Base-by-base conservation (phyloP, 1,140 invertebrate genomes). In the Psix sp. region DNA sequence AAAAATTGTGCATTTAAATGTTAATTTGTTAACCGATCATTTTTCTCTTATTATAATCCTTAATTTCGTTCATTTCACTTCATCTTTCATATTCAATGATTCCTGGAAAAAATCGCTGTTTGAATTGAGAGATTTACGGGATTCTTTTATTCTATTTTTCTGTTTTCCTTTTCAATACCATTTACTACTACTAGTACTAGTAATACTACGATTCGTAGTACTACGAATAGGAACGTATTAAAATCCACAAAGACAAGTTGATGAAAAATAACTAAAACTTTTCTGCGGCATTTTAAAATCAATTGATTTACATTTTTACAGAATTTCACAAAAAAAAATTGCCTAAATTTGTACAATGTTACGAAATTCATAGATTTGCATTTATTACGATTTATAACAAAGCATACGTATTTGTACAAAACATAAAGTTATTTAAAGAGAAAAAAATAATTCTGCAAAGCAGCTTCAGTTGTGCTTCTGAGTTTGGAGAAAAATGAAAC, bases 401-500 rank as follows among this genome's bases (percentile, higher is more conserved):
- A 33, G n/a, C 4, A 33, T n/a, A 35, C 5, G n/a, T 13, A 29
- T 5, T 24, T 29, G n/a, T 29, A 29, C 7, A 29, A 29, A 35
- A 33, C n/a, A 11, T 33, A 33, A 35, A 35, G n/a, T n/a, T n/a
- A 35, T 2, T 29, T 29, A 7, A 29, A n/a, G 13, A 5, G 13
- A 17, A 36, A 38, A 10, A 36, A 35, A 51, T 11, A n/a, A 36
- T 49, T 36, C 17, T n/a, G 21, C 33, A 18, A n/a, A 16, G 13
- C n/a, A n/a, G n/a, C n/a, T n/a, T n/a, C n/a, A n/a, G 18, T 36
- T 21, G 17, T 26, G 16, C 17, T 52, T 46, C 43, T 33, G 26
- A 29, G 38, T 48, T 60, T 52, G 40, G 40, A 36, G 48, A 43
- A 45, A 65, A 65, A 45, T 45, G 60, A 65, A 45, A 65, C 49